Percentiles rank a stretch among this genome's conserved stretches.
Conservation (phyloP, 2,888 invertebrate species). For the Drosophila nr. perissopoda region DNA sequence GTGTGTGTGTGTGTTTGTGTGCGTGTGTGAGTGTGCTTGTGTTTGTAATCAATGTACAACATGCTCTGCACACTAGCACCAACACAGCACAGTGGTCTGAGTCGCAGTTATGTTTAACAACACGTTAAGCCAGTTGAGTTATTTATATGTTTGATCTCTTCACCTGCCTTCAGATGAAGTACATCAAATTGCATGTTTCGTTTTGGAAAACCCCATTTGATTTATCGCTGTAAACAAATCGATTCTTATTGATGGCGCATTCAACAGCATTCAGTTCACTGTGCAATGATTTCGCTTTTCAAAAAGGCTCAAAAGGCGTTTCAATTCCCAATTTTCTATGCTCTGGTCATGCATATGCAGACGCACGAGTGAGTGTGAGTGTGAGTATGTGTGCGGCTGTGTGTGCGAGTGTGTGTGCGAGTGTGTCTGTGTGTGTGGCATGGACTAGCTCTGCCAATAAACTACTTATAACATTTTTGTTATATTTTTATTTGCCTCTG, state of each 20-base stretch:
- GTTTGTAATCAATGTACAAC: slow-evolving; percentile 66
- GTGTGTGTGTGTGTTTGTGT: not conserved
- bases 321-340: slow-evolving; percentile 55
- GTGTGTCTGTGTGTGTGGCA: slow-evolving; percentile 21
- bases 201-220: not conserved
- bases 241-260: not conserved
- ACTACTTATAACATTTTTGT: slow-evolving; percentile 49
- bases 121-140: not conserved
- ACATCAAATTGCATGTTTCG: not conserved
- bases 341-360: slow-evolving; percentile 54
- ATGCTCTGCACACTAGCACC: slow-evolving; percentile 30
- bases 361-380: not conserved
- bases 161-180: not conserved
- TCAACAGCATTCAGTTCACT: slow-evolving; percentile 31
- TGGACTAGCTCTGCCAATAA: slow-evolving; percentile 44
- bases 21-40: slow-evolving; percentile 7
- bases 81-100: slow-evolving; percentile 33
- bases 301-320: slow-evolving; percentile 47
- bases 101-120: not conserved
- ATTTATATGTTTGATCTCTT: not conserved
- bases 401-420: not conserved
- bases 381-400: not conserved
- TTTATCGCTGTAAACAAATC: not conserved
- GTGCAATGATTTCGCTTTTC: slow-evolving; percentile 36
- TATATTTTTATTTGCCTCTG: slow-evolving; percentile 34